Percentiles rank a stretch among this genome's conserved stretches.
Conservation (phyloP, 2,888 invertebrate genomes). For the Sthenelais limicola region DNA sequence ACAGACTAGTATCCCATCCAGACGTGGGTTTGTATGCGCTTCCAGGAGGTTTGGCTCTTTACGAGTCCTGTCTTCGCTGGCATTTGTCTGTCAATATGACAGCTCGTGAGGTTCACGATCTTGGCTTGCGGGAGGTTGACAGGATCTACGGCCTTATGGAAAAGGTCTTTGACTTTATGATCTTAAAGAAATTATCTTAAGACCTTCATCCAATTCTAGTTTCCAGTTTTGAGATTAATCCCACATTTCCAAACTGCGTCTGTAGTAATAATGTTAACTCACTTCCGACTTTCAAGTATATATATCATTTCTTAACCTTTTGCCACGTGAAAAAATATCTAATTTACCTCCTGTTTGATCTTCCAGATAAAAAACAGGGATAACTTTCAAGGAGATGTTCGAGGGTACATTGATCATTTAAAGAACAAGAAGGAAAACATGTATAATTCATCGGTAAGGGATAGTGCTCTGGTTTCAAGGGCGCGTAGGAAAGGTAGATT, state of each 20-base stretch:
- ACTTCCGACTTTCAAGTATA: too few relatives aligned
- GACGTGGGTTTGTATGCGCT: constrained; percentile 32
- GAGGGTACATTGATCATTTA: constrained; percentile 3
- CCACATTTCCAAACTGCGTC: too few relatives aligned
- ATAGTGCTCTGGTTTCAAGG: too few relatives aligned
- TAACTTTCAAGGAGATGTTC: constrained; percentile 2
- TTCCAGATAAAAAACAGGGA: not conserved
- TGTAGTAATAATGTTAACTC: too few relatives aligned
- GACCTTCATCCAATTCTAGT: too few relatives aligned
- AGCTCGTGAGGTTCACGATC: constrained; percentile 27
- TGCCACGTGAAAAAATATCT: not conserved
- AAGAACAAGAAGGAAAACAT: constrained; percentile 19
- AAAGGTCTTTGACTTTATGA: too few relatives aligned
- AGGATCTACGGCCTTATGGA: constrained; percentile 48
- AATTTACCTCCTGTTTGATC: not conserved
- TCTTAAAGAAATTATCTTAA: too few relatives aligned
- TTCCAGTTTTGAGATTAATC: too few relatives aligned
- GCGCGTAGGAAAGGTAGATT: too few relatives aligned
- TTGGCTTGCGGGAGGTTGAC: constrained; percentile 27
- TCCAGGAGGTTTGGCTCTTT: constrained; percentile 35
- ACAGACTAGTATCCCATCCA: not conserved
- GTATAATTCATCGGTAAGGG: constrained; percentile 33
- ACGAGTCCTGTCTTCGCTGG: constrained; percentile 34
- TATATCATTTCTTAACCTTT: too few relatives aligned
- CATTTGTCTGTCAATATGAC: constrained; percentile 40